Base-by-base conservation (phyloP, 2,888 invertebrate species). In the Hylaea fasciaria region DNA sequence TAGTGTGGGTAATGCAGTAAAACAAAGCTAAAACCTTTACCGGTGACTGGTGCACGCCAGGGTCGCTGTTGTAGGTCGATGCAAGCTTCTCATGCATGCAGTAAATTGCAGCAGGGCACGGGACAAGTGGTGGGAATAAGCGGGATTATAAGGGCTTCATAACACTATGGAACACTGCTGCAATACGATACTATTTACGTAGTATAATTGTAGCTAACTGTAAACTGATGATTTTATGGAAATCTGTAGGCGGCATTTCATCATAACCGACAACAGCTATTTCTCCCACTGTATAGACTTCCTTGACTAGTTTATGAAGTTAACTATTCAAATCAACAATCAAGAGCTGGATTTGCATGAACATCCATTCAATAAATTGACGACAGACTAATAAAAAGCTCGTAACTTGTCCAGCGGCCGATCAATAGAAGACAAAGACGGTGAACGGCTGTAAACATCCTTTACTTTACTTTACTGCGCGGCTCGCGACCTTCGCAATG, bases 41-140 rank as follows among this genome's bases (percentile, higher is more conserved):
- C 64, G 62, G 78, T 63, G 76, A 78, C 69, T 74, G 78, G 74
- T 72, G 65, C 65, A 65, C 53, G 59, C 66, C 80, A 78, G 77
- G 78, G 79, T 72, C 80, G 69, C 71, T 65, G 64, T 68, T 75
- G 75, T 78, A 78, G 74, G 78, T 78, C 77, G 74, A 68, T 76
- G 77, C 76, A 77, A 41, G 41, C 51, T 43, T 70, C 69, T 69
- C 70, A 69, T 72, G 64, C 68, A 52, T 69, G 72, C 71, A 71
- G 58, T 53, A n/a, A n/a, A n/a, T n/a, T n/a, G n/a, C n/a, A n/a
- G n/a, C n/a, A 66, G 43, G 32, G 65, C 13, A 47, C 47, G 72
- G 73, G 57, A 59, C 70, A 73, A 74, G 62, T 59, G 46, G 64
- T 64, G 49, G 68, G 72, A 60, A 56, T 62, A 51, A 68, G 72